Base-by-base conservation (phyloP, 2,888 invertebrate genomes). In the Sisyra terminalis region DNA sequence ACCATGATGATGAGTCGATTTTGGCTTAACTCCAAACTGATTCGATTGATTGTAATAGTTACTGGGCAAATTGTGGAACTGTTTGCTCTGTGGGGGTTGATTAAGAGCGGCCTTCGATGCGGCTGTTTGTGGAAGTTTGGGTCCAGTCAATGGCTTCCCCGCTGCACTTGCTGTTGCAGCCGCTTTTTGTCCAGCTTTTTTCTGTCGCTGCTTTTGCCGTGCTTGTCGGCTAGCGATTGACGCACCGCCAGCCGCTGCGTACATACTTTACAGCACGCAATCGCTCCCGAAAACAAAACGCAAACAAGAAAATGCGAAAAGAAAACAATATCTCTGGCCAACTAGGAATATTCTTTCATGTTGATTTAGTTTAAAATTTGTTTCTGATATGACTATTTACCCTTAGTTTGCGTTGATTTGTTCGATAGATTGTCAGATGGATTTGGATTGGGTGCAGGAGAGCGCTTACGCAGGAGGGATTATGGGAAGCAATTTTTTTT, bases 201-300 rank as follows among this genome's bases (percentile, higher is more conserved):
- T 55, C 50, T 63, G 63, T 40, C 66, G 64, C 56, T 70, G 69
- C 42, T 67, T 65, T 57, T 71, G 69, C 46, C 74, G 66, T 51
- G 80, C 81, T 67, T 81, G 80, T 58, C 85, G 77, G 67, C 81
- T 83, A 61, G 86, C 85, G 65, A 86, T 71, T 58, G 83, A 83
- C 58, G 85, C 84, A 63, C 85, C 86, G 61, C 86, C 86, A 60
- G 86, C 86, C 60, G 86, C 86, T 59, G 86, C 86, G 73, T 86
- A 87, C 86, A 87, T 87, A 48, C 50, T 55, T 48, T 45, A 41
- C 37, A 38, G 18, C 11, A 16, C 11, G 8, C 11, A 16, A 16
- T 38, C 16, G 14, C 38, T 38, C 7, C 14, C n/a, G 3, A 8
- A 8, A 34, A 11, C 13, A 11, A 13, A 15, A 34, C 15, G n/a